A percentile compares a stretch with the other conserved stretches of the same genome.
Evolutionary conservation across 2,113 vertebrate species (phyloP).

Genomic region (Bos taurus): ARS-UCD2.0 NC_037328.1:58714001-58714500

Average conservation of each 20-base stretch:
- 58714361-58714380: constrained; percentile 36
- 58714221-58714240: neutral
- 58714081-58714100: neutral
- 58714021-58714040: neutral
- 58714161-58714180: neutral
- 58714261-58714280: neutral
- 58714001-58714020: neutral
- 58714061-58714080: neutral
- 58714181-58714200: neutral
- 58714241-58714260: neutral
- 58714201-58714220: neutral
- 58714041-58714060: neutral
- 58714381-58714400: neutral
- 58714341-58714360: constrained; percentile 2
- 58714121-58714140: neutral
- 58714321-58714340: constrained; percentile 17
- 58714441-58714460: constrained; percentile 42
- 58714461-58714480: neutral
- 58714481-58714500: neutral
- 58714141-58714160: neutral
- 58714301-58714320: neutral
- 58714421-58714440: constrained; percentile 29
- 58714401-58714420: neutral
- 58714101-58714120: neutral
- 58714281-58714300: neutral